A percentile compares a stretch with the other conserved stretches of the same genome.
Evolutionary conservation across 2,113 vertebrate species (phyloP).

Genomic region (Erythrolamprus reginae): DNA sequence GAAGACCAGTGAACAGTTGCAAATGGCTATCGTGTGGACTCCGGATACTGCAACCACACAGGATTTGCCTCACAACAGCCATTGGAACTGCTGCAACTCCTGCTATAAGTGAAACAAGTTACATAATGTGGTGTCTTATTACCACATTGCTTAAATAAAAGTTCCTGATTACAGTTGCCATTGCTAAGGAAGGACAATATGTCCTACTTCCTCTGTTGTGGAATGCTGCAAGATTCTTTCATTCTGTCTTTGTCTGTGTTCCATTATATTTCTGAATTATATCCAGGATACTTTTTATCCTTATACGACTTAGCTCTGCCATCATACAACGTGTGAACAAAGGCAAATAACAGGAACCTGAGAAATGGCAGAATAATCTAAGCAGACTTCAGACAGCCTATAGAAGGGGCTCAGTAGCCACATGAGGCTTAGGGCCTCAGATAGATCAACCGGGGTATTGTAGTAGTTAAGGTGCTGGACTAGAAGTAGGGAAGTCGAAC

Average conservation of each 20-base stretch:
- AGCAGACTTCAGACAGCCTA: not conserved
- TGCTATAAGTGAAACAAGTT: not conserved
- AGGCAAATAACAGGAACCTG: not conserved
- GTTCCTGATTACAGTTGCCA: not conserved
- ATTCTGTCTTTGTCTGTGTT: not conserved
- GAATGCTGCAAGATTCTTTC: not conserved
- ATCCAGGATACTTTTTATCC: not conserved
- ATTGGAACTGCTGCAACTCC: not conserved
- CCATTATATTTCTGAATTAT: not conserved
- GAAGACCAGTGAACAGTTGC: not conserved
- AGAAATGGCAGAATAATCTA: not conserved
- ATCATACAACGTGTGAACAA: not conserved
- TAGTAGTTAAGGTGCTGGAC: not conserved
- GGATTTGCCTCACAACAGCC: not conserved
- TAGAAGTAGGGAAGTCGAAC: not conserved
- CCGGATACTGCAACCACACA: not conserved
- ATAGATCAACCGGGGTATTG: not conserved
- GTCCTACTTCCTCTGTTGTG: not conserved
- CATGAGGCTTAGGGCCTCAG: not conserved
- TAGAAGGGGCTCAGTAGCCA: not conserved
- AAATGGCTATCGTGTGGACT: not conserved
- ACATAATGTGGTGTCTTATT: not conserved
- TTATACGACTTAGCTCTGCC: not conserved
- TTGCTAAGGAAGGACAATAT: not conserved
- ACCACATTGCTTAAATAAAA: not conserved